phyloP scores from a whole-genome alignment of 2,888 invertebrate genomes.

The Cryptus armator region DNA sequence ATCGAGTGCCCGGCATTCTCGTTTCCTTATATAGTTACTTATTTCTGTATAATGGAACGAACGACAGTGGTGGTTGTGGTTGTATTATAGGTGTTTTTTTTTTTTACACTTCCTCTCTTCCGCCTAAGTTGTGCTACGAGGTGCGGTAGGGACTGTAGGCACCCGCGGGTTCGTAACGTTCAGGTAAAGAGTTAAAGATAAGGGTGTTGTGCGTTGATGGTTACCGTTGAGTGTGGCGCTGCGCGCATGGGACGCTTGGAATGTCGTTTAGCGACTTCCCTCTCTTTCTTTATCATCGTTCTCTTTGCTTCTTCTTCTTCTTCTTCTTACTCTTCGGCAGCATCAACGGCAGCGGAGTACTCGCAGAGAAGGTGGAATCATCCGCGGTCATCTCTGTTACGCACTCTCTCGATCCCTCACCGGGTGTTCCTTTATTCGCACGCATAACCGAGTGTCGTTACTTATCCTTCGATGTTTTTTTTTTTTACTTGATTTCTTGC shows the following conservation, averaged over 20 bases:
- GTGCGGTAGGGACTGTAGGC: slow-evolving; percentile 40
- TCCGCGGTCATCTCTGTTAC: slow-evolving; percentile 10
- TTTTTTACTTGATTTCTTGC: slow-evolving; percentile 25
- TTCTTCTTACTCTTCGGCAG: slow-evolving; percentile 39
- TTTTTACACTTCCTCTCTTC: slow-evolving; percentile 12
- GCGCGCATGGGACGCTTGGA: slow-evolving; percentile 81
- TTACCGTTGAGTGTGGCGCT: slow-evolving; percentile 85
- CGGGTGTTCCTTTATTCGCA: slow-evolving; percentile 13
- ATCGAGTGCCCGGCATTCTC: slow-evolving; percentile 47
- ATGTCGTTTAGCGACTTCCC: slow-evolving; percentile 85
- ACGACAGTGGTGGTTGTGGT: not conserved
- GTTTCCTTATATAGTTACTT: slow-evolving; percentile 25
- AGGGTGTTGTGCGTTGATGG: slow-evolving; percentile 83
- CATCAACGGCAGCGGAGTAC: slow-evolving; percentile 17
- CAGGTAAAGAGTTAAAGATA: slow-evolving; percentile 75
- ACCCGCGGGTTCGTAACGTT: slow-evolving; percentile 47
- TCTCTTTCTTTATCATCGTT: slow-evolving; percentile 74
- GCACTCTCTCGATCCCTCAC: slow-evolving; percentile 14
- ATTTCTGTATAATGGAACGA: slow-evolving; percentile 5
- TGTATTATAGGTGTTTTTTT: slow-evolving; percentile 38
- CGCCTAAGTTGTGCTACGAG: slow-evolving; percentile 42
- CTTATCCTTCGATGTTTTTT: slow-evolving; percentile 58
- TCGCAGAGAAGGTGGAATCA: slow-evolving; percentile 33
- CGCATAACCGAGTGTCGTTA: slow-evolving; percentile 1
- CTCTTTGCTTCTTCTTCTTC: slow-evolving; percentile 46